Evolutionary conservation across 2,113 vertebrate genomes (phyloP).

Genomic region (Camelus bactrianus): DNA sequence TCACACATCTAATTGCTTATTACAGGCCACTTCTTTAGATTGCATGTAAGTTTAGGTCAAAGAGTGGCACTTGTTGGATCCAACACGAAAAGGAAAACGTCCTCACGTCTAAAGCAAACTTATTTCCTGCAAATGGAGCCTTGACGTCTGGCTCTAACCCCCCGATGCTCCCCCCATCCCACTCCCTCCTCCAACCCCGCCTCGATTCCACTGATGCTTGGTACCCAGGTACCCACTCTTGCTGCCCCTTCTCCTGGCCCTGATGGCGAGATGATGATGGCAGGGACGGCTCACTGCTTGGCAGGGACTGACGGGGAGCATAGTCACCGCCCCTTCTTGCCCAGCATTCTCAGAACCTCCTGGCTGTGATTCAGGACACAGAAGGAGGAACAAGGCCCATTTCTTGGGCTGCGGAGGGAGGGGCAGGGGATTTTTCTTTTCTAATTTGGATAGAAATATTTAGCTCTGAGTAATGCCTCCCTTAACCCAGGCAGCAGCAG

Average conservation of each 20-base stretch:
- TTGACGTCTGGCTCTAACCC: rapidly evolving
- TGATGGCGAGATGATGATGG: neutral
- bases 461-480: neutral
- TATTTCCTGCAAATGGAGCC: neutral
- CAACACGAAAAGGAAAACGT: neutral
- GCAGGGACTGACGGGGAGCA: neutral
- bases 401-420: neutral
- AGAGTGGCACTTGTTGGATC: neutral
- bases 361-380: neutral
- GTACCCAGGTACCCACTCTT: neutral
- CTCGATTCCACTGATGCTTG: neutral
- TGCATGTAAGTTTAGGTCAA: neutral
- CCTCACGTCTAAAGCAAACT: rapidly evolving
- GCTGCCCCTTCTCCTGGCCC: rapidly evolving
- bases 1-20: neutral
- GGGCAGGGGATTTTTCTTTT: neutral
- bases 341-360: neutral
- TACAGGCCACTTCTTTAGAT: rapidly evolving
- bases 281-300: neutral
- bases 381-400: neutral
- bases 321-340: neutral
- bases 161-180: rapidly evolving
- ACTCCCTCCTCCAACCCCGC: rapidly evolving
- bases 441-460: neutral
- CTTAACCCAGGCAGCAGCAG: neutral